phyloP scores from a whole-genome alignment of 2,113 vertebrate genomes.

The Urocolius indicus region DNA sequence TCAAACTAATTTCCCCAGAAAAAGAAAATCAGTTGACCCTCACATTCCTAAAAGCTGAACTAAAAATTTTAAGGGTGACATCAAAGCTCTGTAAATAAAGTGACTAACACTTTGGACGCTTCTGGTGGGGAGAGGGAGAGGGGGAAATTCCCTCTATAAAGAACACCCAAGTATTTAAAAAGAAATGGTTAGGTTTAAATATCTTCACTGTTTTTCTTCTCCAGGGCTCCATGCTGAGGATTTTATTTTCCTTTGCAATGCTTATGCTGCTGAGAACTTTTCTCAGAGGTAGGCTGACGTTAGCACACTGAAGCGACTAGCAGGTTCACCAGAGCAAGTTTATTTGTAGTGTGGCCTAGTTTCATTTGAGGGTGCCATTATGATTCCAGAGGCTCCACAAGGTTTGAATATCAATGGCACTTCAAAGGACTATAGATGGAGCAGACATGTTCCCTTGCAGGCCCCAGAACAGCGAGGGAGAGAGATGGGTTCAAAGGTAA shows the following conservation, averaged over 20 bases:
- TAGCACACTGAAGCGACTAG: conserved; percentile 50
- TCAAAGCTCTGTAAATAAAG: conserved; percentile 88
- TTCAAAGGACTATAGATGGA: conserved; percentile 77
- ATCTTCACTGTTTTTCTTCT: conserved; percentile 84
- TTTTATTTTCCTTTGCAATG: conserved; percentile 83
- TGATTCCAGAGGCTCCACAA: conserved; percentile 64
- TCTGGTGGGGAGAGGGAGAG: conserved; percentile 23
- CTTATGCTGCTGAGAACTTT: conserved; percentile 69
- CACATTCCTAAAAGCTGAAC: conserved; percentile 82
- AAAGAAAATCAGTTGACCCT: conserved; percentile 78
- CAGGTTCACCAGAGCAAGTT: conserved; percentile 75
- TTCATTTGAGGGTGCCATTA: conserved; percentile 72
- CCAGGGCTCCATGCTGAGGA: conserved; percentile 78
- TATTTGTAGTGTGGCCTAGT: conserved; percentile 80
- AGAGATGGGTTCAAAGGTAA: conserved; percentile 38
- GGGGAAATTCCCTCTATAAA: conserved; percentile 77
- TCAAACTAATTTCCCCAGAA: conserved; percentile 72
- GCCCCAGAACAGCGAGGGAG: not conserved
- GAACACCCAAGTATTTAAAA: conserved; percentile 88
- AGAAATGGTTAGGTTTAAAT: conserved; percentile 81
- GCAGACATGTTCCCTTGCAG: conserved; percentile 46
- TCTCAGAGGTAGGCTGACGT: conserved; percentile 73
- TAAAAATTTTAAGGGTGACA: conserved; percentile 79
- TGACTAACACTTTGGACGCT: conserved; percentile 81
- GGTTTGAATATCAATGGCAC: conserved; percentile 76